Base-by-base conservation (phyloP, 2,113 vertebrate genomes). In the Calidris pugnax region DNA sequence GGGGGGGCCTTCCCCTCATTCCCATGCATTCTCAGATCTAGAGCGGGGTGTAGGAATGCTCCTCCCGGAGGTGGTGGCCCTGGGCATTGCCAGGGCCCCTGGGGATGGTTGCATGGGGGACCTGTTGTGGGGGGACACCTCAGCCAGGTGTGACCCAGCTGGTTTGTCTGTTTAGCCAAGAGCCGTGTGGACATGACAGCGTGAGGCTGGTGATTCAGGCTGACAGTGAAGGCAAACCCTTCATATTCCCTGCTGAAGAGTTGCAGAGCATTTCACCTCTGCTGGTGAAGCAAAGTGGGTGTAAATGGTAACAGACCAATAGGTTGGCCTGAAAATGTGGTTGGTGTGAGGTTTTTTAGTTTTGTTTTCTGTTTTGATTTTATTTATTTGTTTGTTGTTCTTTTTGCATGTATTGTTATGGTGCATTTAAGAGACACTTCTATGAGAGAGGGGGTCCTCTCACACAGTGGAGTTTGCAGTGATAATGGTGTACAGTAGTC, bases 131-230 rank as follows among this genome's bases (percentile, higher is more conserved):
- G 47, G 27, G 10, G 33, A 15, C 39, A 41, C 15, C 47, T 72
- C 51, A 72, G 1, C 41, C 16, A 41, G 27, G 33, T 35, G 43
- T 39, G 37, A 53, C 7, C 26, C n/a, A 59, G n/a, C 41, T 75
- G 35, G 8, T 85, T 67, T 68, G 30, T 53, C 37, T 26, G 0
- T 32, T 55, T 14, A 56, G 26, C 48, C 1, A 10, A 63, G 23
- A 63, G 23, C 55, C 13, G 11, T 0, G 1, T 19, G 55, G 32
- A 59, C 45, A 19, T 23, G 60, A 14, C 21, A 21, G 10, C 4
- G 6, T 63, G 59, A 88, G 30, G 41, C 41, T 57, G 0, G 2
- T 63, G 59, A 28, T 55, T 81, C 7, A 4, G n/a, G n/a, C 48
- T 64, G 68, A 72, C 26, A 76, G 37, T 16, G 78, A 81, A 81